A percentile compares a stretch with the other conserved stretches of the same genome.
Evolutionary conservation across 2,797 vertebrate species (phyloP).

Genomic region (Gallirallus australis): DNA sequence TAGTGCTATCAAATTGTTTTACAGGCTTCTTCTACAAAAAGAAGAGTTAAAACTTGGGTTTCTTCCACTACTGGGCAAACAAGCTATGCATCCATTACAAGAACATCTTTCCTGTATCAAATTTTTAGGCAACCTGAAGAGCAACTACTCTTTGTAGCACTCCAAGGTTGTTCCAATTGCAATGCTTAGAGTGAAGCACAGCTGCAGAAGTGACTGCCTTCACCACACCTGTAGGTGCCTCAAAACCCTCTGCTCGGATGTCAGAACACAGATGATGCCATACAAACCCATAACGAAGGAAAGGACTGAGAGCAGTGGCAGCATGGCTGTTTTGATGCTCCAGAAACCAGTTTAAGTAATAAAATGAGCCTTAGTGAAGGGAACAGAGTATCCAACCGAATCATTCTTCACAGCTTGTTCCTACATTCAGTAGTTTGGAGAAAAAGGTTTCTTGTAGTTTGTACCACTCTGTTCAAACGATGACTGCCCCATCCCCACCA

Average conservation of each 20-base stretch:
- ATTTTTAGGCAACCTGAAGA: neutral
- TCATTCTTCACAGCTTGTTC: constrained; percentile 84
- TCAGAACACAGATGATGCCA: neutral
- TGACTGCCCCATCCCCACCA: neutral
- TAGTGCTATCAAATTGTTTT: neutral
- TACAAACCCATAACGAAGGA: neutral
- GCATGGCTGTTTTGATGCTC: neutral
- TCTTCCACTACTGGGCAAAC: neutral
- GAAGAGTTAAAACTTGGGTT: neutral
- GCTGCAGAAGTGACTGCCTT: neutral
- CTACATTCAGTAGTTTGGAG: constrained; percentile 84
- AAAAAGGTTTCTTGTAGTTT: constrained; percentile 56
- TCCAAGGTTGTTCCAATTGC: neutral
- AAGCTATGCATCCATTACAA: neutral
- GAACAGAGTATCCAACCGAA: constrained; percentile 68
- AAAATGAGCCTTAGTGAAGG: constrained; percentile 12
- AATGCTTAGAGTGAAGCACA: neutral
- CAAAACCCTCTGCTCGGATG: neutral
- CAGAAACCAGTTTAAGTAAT: constrained; percentile 9
- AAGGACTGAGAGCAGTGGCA: constrained; percentile 35
- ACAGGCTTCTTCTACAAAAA: neutral
- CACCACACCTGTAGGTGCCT: neutral
- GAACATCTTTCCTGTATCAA: neutral
- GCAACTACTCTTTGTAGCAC: neutral
- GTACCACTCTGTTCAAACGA: constrained; percentile 36